phyloP scores from a whole-genome alignment of 2,113 vertebrate species.

The Salvator merianae region DNA sequence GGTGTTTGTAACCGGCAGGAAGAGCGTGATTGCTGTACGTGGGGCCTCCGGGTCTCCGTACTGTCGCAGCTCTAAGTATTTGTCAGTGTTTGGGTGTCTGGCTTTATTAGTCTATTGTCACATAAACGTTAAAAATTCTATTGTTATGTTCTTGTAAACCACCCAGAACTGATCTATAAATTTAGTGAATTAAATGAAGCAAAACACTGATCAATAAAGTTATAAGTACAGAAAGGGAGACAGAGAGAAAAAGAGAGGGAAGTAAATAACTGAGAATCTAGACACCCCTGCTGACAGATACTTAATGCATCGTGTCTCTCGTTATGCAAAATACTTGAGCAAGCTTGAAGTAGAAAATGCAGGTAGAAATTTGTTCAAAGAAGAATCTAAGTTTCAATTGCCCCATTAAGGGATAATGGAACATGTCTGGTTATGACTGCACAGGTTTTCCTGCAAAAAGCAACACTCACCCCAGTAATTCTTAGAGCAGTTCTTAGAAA shows the following conservation, averaged over 20 bases:
- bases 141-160: background rate
- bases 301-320: background rate
- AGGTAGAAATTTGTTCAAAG: constrained; percentile 1
- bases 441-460: constrained; percentile 30
- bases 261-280: background rate
- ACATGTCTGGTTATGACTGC: constrained; percentile 16
- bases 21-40: too few relatives aligned
- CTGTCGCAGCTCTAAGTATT: too few relatives aligned
- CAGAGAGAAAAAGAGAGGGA: background rate
- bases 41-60: too few relatives aligned
- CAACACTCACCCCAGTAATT: background rate
- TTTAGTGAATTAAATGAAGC: too few relatives aligned
- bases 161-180: too few relatives aligned
- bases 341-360: constrained; percentile 35
- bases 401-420: constrained; percentile 1
- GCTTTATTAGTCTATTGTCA: too few relatives aligned
- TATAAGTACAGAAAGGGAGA: background rate
- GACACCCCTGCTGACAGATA: background rate
- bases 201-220: background rate
- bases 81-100: too few relatives aligned
- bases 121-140: too few relatives aligned
- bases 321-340: constrained; percentile 26
- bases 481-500: background rate
- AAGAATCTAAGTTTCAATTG: constrained; percentile 18
- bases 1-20: too few relatives aligned